Base-by-base conservation (phyloP, 2,797 vertebrate species). In the Antennarius maculatus region DNA sequence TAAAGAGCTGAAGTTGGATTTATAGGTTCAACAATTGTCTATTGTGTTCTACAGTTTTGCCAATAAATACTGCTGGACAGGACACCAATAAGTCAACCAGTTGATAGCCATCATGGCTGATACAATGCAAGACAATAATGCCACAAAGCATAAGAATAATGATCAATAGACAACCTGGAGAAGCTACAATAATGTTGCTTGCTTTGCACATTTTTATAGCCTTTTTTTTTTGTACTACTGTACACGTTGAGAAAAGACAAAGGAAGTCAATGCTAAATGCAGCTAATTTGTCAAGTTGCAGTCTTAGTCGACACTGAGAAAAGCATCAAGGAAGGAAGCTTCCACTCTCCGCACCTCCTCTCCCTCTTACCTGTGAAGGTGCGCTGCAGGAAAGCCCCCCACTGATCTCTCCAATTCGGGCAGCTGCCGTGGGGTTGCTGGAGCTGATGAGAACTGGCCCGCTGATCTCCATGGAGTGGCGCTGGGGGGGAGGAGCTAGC, bases 401-500 rank as follows among this genome's bases (percentile, higher is more conserved):
- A 0, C 94, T 96, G 76, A 99, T 94, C 85, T 99, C 98, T 4
- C 95, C 95, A 1, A 99, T 99, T 2, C 97, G 94, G 0, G 97
- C 97, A 0, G 97, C 98, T 0, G 98, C 98, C 0, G 98, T 97
- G 34, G 97, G 98, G 86, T 99, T 99, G 86, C 96, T 98, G 85
- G 97, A 99, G 90, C 97, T 99, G 92, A 99, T 98, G 82, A 99
- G 97, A 49, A 99, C 97, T 0, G 97, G 98, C 28, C 97, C 96
- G n/a, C 98, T 99, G 76, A 99, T 99, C 88, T 99, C 98, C 97
- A 98, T 96, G 63, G 97, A 99, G 92, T 98, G 97, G 54, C 97
- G 95, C 81, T 99, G 94, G n/a, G 97, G 97, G 67, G 95, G 92
- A 47, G 94, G 91, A 16, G 96, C 96, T 80, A 97, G 95, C 17